Evolutionary conservation across 2,113 vertebrate genomes (phyloP), one percentile per base, ranked within the genome.

Genomic region (Zapus hudsonius): DNA sequence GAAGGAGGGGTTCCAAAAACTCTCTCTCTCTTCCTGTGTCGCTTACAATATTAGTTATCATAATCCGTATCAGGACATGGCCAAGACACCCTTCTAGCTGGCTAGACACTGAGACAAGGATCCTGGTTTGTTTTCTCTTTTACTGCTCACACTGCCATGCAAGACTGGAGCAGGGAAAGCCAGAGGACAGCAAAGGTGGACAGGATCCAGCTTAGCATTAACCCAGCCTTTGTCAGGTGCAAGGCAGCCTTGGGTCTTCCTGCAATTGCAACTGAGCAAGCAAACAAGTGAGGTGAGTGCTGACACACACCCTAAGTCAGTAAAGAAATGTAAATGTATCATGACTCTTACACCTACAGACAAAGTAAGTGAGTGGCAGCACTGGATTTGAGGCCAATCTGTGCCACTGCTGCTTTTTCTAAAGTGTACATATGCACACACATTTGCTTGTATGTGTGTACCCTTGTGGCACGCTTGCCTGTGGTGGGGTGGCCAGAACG

Each of bases 131-230:
- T 16, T 63, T 16, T 52, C n/a, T n/a, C 27, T 25, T n/a, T 36
- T 17, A 9, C 9, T 20, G 64, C 25, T 40, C 79, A 13, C 0
- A 2, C 22, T 7, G 73, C 66, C 47, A 47, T 0, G 25, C 82
- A 82, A 61, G 8, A 42, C 15, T 31, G 19, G 36, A 2, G 2
- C 7, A 57, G 64, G 38, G 0, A 22, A 82, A 23, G 44, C 15
- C 47, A 29, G 78, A 67, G 78, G 67, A n/a, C 1, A 9, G 57
- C 16, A 52, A 2, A 27, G 1, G 7, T 0, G 12, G 44, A 44
- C 38, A 66, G 3, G 1, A 29, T 15, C 64, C n/a, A 29, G 55
- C 9, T 31, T 0, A 42, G 33, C 70, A 55, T 13, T 27, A 40
- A 1, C 3, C 72, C 20, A 52, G 42, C 59, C n/a, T 74, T 15